Evolutionary conservation across 2,888 invertebrate genomes (phyloP).

Genomic region (Tholera decimalis): DNA sequence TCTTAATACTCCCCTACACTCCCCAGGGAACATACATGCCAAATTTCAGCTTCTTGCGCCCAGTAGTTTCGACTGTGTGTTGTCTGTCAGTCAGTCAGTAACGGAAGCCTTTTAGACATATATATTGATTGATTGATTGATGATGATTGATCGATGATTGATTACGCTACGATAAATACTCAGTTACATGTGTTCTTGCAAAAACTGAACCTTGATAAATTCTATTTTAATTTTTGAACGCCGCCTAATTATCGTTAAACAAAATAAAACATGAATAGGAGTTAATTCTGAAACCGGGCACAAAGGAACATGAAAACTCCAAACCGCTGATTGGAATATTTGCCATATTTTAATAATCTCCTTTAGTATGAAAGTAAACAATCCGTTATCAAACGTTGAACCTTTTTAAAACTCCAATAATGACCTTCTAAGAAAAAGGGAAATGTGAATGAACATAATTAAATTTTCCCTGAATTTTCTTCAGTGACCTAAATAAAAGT

Average conservation of each 20-base stretch:
- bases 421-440: slow-evolving; percentile 67
- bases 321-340: slow-evolving; percentile 43
- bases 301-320: slow-evolving; percentile 24
- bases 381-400: slow-evolving; percentile 62
- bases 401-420: slow-evolving; percentile 68
- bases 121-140: no score
- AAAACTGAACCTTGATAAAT: background rate
- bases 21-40: no score
- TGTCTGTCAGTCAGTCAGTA: no score
- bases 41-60: no score
- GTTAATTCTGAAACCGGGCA: slow-evolving; percentile 11
- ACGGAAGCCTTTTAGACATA: no score
- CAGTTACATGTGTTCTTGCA: background rate
- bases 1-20: no score
- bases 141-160: no score
- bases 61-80: no score
- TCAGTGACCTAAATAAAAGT: slow-evolving; percentile 61
- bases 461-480: slow-evolving; percentile 70
- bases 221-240: background rate
- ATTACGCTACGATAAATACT: background rate
- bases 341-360: slow-evolving; percentile 55
- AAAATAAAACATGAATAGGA: slow-evolving; percentile 25
- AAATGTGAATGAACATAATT: slow-evolving; percentile 70
- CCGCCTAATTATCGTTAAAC: slow-evolving; percentile 18
- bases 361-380: slow-evolving; percentile 65